Percentiles rank a stretch among this genome's conserved stretches.
Evolutionary conservation across 1,140 invertebrate species (phyloP).

Genomic region (Bombus sibiricus): DNA sequence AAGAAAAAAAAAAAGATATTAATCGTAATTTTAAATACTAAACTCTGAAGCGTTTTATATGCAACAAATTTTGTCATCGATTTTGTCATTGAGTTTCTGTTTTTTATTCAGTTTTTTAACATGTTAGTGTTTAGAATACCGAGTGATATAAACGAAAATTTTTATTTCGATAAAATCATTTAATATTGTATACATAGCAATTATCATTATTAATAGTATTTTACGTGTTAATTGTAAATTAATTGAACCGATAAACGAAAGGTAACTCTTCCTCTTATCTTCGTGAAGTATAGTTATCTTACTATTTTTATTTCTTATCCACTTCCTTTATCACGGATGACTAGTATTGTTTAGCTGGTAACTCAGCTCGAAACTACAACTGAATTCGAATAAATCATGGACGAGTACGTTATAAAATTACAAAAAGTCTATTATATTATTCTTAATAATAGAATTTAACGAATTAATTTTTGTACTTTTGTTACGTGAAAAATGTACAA

Average conservation of each 20-base stretch:
- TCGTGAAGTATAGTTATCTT: constrained; percentile 11
- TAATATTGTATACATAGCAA: no score
- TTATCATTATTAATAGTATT: no score
- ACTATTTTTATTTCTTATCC: constrained; percentile 11
- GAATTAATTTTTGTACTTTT: background rate
- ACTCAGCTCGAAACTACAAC: background rate
- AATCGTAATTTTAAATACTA: background rate
- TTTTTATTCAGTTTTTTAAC: background rate
- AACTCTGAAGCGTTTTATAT: background rate
- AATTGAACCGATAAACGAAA: background rate
- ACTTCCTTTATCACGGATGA: background rate
- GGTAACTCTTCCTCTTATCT: constrained; percentile 1
- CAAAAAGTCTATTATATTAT: background rate
- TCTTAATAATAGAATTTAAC: no score
- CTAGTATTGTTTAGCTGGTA: background rate
- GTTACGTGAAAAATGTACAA: background rate
- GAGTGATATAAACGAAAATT: background rate
- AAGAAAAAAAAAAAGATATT: background rate
- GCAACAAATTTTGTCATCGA: no score
- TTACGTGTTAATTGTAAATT: background rate
- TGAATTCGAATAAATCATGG: background rate
- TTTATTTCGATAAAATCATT: background rate
- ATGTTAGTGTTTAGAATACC: background rate
- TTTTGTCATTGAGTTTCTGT: no score
- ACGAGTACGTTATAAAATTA: background rate